A percentile compares a stretch with the other conserved stretches of the same genome.
Evolutionary conservation across 2,113 vertebrate genomes (phyloP).

Genomic region (Ranitomeya variabilis): DNA sequence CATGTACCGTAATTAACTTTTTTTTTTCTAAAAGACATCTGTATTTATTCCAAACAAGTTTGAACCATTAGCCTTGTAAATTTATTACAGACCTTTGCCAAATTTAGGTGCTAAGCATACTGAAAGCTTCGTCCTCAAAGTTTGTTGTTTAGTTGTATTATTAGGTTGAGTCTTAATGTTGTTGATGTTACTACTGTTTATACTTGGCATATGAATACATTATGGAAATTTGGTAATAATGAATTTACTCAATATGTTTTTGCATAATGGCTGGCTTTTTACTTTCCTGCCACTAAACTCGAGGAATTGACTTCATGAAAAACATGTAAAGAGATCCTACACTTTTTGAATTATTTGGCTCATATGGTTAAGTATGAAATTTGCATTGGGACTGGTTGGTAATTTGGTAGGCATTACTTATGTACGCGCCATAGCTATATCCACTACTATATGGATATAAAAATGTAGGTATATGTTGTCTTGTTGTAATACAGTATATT

Average conservation of each 20-base stretch:
- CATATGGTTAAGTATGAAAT: not conserved
- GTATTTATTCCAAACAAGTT: not conserved
- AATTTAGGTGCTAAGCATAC: not conserved
- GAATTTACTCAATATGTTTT: not conserved
- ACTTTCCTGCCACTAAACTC: not conserved
- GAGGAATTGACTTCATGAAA: not conserved
- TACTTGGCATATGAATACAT: not conserved
- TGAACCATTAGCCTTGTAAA: constrained; percentile 9
- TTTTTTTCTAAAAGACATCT: not conserved
- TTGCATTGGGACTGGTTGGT: not conserved
- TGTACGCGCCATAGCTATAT: no score
- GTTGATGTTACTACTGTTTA: not conserved
- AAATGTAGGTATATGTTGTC: no score
- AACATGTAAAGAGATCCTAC: not conserved
- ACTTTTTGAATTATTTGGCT: not conserved
- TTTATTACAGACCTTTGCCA: constrained; percentile 6
- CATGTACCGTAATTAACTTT: not conserved
- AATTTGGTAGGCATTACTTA: no score
- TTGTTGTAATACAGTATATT: no score
- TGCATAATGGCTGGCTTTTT: not conserved
- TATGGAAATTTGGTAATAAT: not conserved
- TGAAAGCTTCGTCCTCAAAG: not conserved
- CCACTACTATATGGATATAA: no score
- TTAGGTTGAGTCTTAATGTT: not conserved
- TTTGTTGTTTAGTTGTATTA: not conserved